Evolutionary conservation across 2,113 vertebrate genomes (phyloP), one percentile per base, ranked within the genome.

Genomic region (Pygoscelis adeliae): DNA sequence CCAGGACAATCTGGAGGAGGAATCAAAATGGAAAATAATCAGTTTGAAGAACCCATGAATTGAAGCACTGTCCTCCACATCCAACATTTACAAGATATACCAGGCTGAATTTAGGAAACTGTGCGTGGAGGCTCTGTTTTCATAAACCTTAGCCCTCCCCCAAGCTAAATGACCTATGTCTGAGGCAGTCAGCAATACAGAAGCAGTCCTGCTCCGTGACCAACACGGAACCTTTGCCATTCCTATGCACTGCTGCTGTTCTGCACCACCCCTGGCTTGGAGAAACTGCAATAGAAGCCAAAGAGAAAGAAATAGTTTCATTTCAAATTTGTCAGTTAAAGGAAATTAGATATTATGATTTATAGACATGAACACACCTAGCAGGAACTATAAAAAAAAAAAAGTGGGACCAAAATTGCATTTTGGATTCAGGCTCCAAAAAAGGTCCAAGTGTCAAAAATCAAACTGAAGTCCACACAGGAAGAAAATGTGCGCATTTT

Each of bases 1-100:
- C 99, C 73, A 99, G 98, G 62, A 99, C 99, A n/a, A 99, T 99
- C 99, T 99, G 95, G 66, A 96, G 93, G 46, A 53, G 65, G 87
- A 95, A 95, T 59, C 40, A 77, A 91, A 95, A 86, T 0, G 6
- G 34, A 83, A 89, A 73, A 66, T 4, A 22, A 93, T 69, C 72
- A 93, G n/a, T 92, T 62, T 59, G 56, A 69, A 89, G 30, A 77
- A 86, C 20, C 12, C 27, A 10, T 15, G 30, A 29, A 10, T 11
- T 63, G 19, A 13, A 7, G 62, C 14, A 58, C 29, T 53, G 5
- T 42, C 29, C n/a, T 77, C 56, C 29, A 46, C 29, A 63, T 32
- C 32, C 52, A 61, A 23, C 23, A 34, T 46, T 72, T 72, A 55
- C 8, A 58, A 40, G 16, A 34, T 26, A 50, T 3, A 53, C 5